A percentile compares a stretch with the other conserved stretches of the same genome.
These are phyloP conservation scores for Tachuris rubrigastra DNA, from an alignment of 2,113 vertebrate species.

Conservation along the genomic window DNA sequence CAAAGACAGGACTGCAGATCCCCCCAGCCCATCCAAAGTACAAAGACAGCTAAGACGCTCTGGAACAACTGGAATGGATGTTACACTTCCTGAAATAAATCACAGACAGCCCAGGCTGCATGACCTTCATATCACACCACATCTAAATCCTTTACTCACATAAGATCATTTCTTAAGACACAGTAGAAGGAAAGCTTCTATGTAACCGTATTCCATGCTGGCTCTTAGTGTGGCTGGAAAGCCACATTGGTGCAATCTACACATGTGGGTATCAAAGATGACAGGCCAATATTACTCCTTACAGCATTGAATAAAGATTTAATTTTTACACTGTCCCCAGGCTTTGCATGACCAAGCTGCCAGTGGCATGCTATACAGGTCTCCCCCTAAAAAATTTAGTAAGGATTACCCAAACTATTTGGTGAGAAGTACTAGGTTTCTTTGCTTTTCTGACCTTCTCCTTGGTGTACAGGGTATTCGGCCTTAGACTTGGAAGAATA, in stretches of 20 bases:
- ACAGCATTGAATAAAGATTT: background rate
- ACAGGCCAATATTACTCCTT: background rate
- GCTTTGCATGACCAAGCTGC: background rate
- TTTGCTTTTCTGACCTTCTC: background rate
- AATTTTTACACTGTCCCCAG: background rate
- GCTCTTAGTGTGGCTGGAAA: background rate
- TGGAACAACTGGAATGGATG: background rate
- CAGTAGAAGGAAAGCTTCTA: background rate
- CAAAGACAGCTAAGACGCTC: background rate
- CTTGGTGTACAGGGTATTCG: background rate
- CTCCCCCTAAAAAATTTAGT: background rate
- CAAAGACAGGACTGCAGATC: background rate
- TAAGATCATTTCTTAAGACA: background rate
- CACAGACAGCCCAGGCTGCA: background rate
- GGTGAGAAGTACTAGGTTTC: background rate
- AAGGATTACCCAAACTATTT: background rate
- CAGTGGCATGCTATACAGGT: fast-evolving
- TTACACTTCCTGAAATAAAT: background rate
- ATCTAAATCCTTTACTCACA: background rate
- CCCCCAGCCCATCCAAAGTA: background rate
- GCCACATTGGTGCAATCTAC: background rate
- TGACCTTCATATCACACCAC: fast-evolving
- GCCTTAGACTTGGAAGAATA: background rate
- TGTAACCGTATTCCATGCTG: background rate
- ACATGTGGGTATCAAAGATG: background rate